Percentiles rank a stretch among this genome's conserved stretches.
These are phyloP conservation scores for Chaetodon trifascialis DNA, from an alignment of 2,113 vertebrate species.

Conservation along the genomic window DNA sequence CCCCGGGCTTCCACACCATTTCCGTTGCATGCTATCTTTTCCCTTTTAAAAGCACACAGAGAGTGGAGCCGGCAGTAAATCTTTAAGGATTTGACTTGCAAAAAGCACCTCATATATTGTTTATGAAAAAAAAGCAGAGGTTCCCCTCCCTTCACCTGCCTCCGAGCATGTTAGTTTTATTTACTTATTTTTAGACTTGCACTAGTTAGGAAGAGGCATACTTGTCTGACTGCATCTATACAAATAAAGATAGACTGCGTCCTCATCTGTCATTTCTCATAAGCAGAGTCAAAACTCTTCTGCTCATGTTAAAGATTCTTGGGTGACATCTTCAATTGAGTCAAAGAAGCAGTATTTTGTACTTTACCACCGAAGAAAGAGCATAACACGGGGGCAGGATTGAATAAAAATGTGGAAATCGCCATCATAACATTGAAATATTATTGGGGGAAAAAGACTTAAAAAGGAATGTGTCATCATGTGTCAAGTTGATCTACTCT, in stretches of 20 bases:
- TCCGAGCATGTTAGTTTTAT: slow-evolving; percentile 93
- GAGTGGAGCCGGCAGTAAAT: slow-evolving; percentile 74
- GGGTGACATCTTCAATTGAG: slow-evolving; percentile 97
- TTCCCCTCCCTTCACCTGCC: slow-evolving; percentile 77
- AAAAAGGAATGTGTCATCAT: slow-evolving; percentile 92
- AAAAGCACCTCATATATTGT: slow-evolving; percentile 99
- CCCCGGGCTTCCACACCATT: slow-evolving; percentile 57
- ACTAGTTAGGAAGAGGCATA: slow-evolving; percentile 91
- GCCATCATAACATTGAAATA: slow-evolving; percentile 88
- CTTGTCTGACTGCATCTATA: slow-evolving; percentile 95
- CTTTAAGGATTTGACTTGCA: slow-evolving; percentile 95
- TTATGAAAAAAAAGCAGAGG: slow-evolving; percentile 88
- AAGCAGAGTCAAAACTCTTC: slow-evolving; percentile 96
- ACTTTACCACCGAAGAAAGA: slow-evolving; percentile 87
- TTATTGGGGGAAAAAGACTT: slow-evolving; percentile 74
- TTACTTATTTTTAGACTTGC: slow-evolving; percentile 90
- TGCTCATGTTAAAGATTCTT: slow-evolving; percentile 97
- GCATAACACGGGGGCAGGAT: slow-evolving; percentile 70
- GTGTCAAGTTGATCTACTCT: slow-evolving; percentile 93
- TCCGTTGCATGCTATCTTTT: slow-evolving; percentile 56
- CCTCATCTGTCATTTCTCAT: slow-evolving; percentile 97
- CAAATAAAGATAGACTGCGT: slow-evolving; percentile 95
- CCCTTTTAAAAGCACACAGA: slow-evolving; percentile 77
- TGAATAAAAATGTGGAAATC: slow-evolving; percentile 91
- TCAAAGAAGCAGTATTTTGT: slow-evolving; percentile 92